Percentiles rank a stretch among this genome's conserved stretches.
phyloP scores from a whole-genome alignment of 2,888 invertebrate genomes.

The Dioctria rufipes region DNA sequence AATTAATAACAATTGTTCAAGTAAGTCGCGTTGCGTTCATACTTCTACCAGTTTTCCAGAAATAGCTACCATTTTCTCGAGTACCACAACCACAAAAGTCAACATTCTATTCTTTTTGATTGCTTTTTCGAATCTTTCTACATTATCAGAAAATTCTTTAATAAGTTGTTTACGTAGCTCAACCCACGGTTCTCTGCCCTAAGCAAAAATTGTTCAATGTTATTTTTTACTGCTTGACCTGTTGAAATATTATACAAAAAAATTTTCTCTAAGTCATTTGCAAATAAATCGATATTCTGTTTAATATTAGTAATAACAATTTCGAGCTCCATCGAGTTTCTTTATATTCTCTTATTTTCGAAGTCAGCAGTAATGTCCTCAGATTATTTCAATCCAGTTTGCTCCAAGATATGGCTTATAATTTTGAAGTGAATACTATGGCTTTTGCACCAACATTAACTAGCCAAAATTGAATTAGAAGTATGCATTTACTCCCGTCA shows the following conservation, averaged over 20 bases:
- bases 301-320: too few species aligned
- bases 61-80: slow-evolving; percentile 54
- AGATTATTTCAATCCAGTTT: too few species aligned
- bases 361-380: too few species aligned
- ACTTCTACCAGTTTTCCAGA: slow-evolving; percentile 63
- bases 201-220: slow-evolving; percentile 60
- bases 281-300: too few species aligned
- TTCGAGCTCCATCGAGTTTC: too few species aligned
- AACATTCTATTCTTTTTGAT: slow-evolving; percentile 61
- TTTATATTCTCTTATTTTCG: too few species aligned
- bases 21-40: slow-evolving; percentile 62
- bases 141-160: slow-evolving; percentile 61
- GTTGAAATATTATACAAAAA: slow-evolving; percentile 62
- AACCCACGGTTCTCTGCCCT: slow-evolving; percentile 61
- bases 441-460: too few species aligned
- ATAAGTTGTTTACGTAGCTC: slow-evolving; percentile 58
- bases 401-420: too few species aligned
- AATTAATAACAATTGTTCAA: slow-evolving; percentile 63
- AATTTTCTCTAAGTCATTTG: too few species aligned
- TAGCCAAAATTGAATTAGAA: too few species aligned
- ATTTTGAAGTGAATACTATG: too few species aligned
- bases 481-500: too few species aligned
- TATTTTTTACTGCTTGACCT: slow-evolving; percentile 61
- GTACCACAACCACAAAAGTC: slow-evolving; percentile 60
- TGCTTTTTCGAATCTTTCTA: slow-evolving; percentile 61